Base-by-base conservation (phyloP, 2,113 vertebrate genomes). In the Aegypius monachus region DNA sequence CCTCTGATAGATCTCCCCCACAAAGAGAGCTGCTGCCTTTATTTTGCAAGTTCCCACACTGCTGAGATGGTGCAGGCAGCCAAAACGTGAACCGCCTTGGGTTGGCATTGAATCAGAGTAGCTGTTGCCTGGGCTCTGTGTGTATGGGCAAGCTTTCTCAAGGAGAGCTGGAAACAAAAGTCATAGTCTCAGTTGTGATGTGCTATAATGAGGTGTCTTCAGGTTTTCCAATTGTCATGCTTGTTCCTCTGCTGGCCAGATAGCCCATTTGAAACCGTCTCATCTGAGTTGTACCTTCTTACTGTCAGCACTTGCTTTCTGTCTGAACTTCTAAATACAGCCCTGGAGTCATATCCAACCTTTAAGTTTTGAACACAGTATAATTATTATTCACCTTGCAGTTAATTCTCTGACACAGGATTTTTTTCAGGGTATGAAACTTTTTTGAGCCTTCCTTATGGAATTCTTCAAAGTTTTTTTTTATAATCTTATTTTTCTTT, bases 311-410 rank as follows among this genome's bases (percentile, higher is more conserved):
- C 11, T 81, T 73, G 45, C 56, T 91, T 89, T 86, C 68, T 84
- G 31, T 74, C 65, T 84, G 70, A 87, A 62, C 26, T 66, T 71
- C 77, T 72, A 89, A 88, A 93, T 70, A 90, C n/a, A 96, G 66
- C 73, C 86, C 86, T 82, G 32, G 67, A 91, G 52, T 81, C 36
- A 34, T 74, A 95, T 42, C 32, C 43, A 72, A 40, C 78, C 53
- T 87, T 79, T 88, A 82, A 74, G 50, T 89, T 81, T 53, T 83
- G 81, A 89, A 80, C 16, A 36, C 13, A 63, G 6, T 27, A 6
- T 66, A 81, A 58, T 85, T 89, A 17, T 95, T 87, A 80, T 85
- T 95, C 77, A 92, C 56, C 74, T 95, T 91, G 83, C 79, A 89
- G 38, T 62, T 95, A 86, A 52, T 89, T 80, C 31, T 88, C 53